Conservation (phyloP, 2,888 invertebrate species). For the Trissolcus japonicus region DNA sequence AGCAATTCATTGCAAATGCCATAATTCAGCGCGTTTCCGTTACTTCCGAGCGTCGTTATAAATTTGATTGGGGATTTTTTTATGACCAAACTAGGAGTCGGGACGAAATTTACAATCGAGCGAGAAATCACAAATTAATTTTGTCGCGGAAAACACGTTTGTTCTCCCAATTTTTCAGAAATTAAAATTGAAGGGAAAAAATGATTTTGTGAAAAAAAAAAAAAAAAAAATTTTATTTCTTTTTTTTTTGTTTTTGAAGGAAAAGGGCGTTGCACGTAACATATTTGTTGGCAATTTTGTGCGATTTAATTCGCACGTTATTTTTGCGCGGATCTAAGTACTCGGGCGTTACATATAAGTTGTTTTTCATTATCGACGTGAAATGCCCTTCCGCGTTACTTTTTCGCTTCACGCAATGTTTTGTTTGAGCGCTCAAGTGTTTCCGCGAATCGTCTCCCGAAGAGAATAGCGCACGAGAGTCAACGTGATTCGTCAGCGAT, state of each 20-base stretch:
- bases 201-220: too few species aligned
- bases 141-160: too few species aligned
- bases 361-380: constrained; percentile 44
- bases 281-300: not conserved
- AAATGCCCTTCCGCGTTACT: constrained; percentile 53
- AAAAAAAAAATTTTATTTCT: too few species aligned
- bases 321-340: constrained; percentile 33
- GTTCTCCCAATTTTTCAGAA: too few species aligned
- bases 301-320: constrained; percentile 14
- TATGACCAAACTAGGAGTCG: constrained; percentile 14
- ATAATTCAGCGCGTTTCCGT: constrained; percentile 50
- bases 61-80: constrained; percentile 35
- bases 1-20: constrained; percentile 41
- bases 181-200: too few species aligned
- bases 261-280: too few species aligned
- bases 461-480: constrained; percentile 42
- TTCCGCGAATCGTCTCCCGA: constrained; percentile 45
- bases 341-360: constrained; percentile 27
- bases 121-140: too few species aligned
- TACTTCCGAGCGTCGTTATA: constrained; percentile 33
- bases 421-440: constrained; percentile 45
- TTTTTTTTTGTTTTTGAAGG: too few species aligned
- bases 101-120: too few species aligned
- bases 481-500: constrained; percentile 41
- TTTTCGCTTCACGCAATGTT: constrained; percentile 55